Percentiles rank a stretch among this genome's conserved stretches.
Conservation (phyloP, 1,140 invertebrate species). For the Panulirus ornatus region DNA sequence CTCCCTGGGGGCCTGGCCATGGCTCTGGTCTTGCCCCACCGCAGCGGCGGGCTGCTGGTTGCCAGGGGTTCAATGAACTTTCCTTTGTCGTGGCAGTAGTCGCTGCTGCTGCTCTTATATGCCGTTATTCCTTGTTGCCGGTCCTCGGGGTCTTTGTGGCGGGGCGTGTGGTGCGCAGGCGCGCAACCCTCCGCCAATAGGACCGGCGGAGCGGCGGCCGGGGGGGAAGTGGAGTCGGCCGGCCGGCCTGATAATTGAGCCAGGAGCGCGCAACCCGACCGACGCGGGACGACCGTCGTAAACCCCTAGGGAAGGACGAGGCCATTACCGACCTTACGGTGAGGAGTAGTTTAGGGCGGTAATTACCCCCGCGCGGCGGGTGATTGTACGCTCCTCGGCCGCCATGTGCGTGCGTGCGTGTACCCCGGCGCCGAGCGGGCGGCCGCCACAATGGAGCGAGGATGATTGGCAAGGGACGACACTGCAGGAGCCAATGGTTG, state of each 20-base stretch:
- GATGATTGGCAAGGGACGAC: constrained; percentile 69
- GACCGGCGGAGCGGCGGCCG: constrained; percentile 10
- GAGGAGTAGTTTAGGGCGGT: not conserved
- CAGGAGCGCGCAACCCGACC: constrained; percentile 52
- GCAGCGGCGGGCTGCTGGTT: not conserved
- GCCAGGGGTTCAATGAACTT: constrained; percentile 60
- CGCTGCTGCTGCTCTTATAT: constrained; percentile 59
- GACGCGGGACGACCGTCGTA: constrained; percentile 37
- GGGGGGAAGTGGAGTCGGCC: constrained; percentile 61
- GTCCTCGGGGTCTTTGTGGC: constrained; percentile 64
- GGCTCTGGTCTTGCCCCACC: not conserved
- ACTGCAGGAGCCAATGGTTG: constrained; percentile 70
- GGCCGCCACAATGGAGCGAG: constrained; percentile 64
- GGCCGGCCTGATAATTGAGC: constrained; percentile 58
- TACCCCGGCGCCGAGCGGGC: constrained; percentile 31
- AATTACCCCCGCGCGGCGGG: no score
- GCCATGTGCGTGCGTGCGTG: constrained; percentile 55
- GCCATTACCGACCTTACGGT: not conserved
- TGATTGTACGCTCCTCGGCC: constrained; percentile 3
- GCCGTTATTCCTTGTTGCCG: constrained; percentile 66
- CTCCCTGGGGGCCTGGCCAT: not conserved
- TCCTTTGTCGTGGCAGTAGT: constrained; percentile 42
- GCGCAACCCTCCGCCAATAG: constrained; percentile 39
- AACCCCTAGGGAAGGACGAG: not conserved
- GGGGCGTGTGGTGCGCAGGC: constrained; percentile 36